Percentiles rank a stretch among this genome's conserved stretches.
Conservation (phyloP, 2,888 invertebrate species). For the Eumacrocentrus americanus region DNA sequence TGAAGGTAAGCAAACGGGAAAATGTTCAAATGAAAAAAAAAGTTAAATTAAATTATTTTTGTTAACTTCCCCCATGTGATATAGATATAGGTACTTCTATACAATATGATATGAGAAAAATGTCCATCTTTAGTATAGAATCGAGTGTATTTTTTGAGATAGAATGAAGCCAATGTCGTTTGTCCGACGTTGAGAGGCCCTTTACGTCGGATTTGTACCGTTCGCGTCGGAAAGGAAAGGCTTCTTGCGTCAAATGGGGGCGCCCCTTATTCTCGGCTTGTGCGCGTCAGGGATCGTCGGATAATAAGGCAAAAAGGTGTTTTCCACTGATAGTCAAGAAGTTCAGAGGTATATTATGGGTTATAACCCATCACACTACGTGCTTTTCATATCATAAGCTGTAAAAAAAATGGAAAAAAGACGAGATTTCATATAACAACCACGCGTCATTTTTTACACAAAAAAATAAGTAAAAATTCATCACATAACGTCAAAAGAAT, state of each 20-base stretch:
- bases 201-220: background rate
- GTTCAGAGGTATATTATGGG: slow-evolving; percentile 20
- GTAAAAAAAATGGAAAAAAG: too few relatives aligned
- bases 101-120: too few relatives aligned
- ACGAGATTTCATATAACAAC: too few relatives aligned
- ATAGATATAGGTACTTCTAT: too few relatives aligned
- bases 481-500: too few relatives aligned
- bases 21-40: too few relatives aligned
- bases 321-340: slow-evolving; percentile 10
- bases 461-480: too few relatives aligned
- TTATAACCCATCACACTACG: background rate
- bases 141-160: background rate
- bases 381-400: too few relatives aligned
- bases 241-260: background rate
- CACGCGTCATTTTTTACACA: too few relatives aligned
- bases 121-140: background rate
- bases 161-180: background rate
- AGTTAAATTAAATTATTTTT: too few relatives aligned
- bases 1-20: too few relatives aligned
- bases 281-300: slow-evolving; percentile 27
- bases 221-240: background rate
- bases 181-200: background rate
- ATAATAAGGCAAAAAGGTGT: slow-evolving; percentile 21
- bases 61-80: too few relatives aligned
- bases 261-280: background rate